Conservation (phyloP, 2,797 vertebrate species). For the Anguilla megastoma region DNA sequence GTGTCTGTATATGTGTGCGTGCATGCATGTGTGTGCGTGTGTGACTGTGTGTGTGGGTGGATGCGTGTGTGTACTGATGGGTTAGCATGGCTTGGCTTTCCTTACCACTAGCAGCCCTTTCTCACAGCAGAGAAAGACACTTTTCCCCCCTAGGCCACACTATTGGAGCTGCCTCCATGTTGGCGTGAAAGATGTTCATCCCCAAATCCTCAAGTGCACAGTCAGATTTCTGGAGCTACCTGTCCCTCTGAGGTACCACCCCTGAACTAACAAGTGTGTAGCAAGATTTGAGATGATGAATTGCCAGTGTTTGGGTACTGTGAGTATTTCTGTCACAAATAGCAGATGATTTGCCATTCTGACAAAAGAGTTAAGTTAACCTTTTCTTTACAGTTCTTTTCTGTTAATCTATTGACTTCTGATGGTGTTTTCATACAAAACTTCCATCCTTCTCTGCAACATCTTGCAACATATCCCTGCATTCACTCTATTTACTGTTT, state of each 20-base stretch:
- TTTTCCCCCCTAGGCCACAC: background rate
- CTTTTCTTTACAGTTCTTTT: background rate
- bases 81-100: background rate
- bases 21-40: too few species aligned
- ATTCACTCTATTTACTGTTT: too few species aligned
- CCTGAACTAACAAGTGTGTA: background rate
- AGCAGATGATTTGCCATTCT: background rate
- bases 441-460: too few species aligned
- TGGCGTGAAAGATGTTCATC: background rate
- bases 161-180: background rate
- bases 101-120: background rate
- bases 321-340: background rate
- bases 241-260: background rate
- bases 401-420: background rate
- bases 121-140: slow-evolving; percentile 10
- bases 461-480: too few species aligned
- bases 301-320: background rate
- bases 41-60: background rate
- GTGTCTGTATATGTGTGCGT: background rate
- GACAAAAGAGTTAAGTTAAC: background rate
- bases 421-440: background rate
- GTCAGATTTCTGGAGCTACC: background rate
- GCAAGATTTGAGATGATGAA: background rate
- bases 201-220: background rate
- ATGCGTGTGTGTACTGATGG: background rate